Percentiles rank a stretch among this genome's conserved stretches.
Conservation (phyloP, 2,113 vertebrate species). For the Strigops habroptila region DNA sequence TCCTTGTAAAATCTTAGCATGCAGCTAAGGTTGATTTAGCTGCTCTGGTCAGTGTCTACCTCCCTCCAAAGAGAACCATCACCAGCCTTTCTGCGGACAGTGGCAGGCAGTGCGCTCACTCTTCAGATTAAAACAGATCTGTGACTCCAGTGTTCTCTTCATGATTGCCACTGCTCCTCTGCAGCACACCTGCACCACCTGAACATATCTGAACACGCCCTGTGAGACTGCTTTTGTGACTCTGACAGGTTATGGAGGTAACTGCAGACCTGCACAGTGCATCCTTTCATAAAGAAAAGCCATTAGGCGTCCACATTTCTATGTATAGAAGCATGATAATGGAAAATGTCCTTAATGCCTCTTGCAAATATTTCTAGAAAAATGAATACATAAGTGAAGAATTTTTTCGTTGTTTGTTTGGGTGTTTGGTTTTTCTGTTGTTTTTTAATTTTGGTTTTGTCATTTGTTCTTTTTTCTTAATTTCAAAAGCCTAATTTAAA, state of each 20-base stretch:
- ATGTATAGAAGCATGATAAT: background rate
- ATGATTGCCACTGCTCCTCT: background rate
- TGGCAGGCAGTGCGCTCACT: accelerated
- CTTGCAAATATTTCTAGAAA: background rate
- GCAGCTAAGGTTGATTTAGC: background rate
- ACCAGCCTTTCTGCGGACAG: background rate
- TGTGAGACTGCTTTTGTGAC: background rate
- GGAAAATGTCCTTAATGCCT: background rate
- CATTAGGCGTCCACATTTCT: background rate
- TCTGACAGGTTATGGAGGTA: background rate
- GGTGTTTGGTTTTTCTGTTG: background rate
- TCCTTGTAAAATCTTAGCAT: background rate
- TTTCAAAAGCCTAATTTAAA: background rate
- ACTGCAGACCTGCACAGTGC: background rate
- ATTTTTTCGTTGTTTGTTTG: background rate
- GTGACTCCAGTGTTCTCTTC: background rate
- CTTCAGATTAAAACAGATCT: background rate
- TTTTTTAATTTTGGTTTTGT: background rate
- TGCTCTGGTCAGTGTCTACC: background rate
- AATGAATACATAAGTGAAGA: background rate
- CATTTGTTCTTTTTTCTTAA: background rate
- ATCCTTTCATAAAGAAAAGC: background rate
- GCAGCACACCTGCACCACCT: background rate
- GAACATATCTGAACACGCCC: background rate
- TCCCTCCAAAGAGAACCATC: background rate